A percentile compares a stretch with the other conserved stretches of the same genome.
Conservation (phyloP, 2,113 vertebrate genomes). For the Sialia sialis region DNA sequence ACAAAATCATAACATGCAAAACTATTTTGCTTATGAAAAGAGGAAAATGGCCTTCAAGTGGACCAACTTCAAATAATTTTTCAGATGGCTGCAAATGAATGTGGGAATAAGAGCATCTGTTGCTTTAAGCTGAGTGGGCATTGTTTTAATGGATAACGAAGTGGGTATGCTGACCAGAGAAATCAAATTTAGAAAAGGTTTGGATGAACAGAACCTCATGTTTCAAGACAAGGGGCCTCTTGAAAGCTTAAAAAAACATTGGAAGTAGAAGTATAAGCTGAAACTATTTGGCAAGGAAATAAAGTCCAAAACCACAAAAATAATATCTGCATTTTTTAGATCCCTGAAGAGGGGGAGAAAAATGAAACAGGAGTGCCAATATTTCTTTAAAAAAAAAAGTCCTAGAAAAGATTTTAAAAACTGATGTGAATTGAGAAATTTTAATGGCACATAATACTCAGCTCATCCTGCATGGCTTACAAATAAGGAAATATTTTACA, state of each 20-base stretch:
- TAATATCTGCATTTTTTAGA: slow-evolving; percentile 61
- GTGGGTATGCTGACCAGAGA: neutral
- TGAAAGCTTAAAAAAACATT: slow-evolving; percentile 47
- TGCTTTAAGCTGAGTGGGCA: neutral
- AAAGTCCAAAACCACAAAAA: slow-evolving; percentile 59
- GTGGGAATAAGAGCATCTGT: neutral
- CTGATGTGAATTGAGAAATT: slow-evolving; percentile 1
- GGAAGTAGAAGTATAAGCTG: slow-evolving; percentile 27
- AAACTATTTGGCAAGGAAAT: slow-evolving; percentile 47
- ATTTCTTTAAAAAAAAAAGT: neutral
- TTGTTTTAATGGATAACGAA: slow-evolving; percentile 1
- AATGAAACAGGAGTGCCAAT: slow-evolving; percentile 48
- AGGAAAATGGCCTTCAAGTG: neutral
- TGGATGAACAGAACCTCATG: slow-evolving; percentile 30
- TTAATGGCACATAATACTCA: neutral
- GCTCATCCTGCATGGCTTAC: neutral
- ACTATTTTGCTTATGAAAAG: neutral
- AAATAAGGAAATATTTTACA: neutral
- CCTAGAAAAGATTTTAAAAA: neutral
- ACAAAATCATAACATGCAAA: neutral
- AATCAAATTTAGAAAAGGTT: slow-evolving; percentile 13
- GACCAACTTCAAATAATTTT: slow-evolving; percentile 2
- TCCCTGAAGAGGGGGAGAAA: slow-evolving; percentile 47
- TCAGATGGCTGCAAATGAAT: neutral
- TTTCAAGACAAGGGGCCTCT: slow-evolving; percentile 52